These are phyloP conservation scores for Sepioteuthis lessoniana DNA, from an alignment of 2,888 invertebrate species.

Conservation along the genomic window DNA sequence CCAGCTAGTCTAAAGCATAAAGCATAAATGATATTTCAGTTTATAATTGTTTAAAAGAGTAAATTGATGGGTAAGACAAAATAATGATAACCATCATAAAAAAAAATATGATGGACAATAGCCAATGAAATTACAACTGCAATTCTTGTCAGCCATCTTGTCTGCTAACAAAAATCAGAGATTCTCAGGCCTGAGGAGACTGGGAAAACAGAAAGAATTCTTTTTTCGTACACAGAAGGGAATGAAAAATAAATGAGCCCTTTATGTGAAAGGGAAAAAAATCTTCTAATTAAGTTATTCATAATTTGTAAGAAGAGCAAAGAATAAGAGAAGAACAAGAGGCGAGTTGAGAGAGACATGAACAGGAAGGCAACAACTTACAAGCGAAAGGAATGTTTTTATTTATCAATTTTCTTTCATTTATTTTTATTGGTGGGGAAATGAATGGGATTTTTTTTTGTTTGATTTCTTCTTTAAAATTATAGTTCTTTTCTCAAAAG, in stretches of 20 bases:
- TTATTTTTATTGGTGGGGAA: not conserved
- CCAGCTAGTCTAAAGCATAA: no score
- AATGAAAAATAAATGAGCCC: slow-evolving; percentile 16
- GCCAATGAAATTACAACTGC: not conserved
- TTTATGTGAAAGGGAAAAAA: not conserved
- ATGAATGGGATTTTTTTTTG: not conserved
- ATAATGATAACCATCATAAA: not conserved
- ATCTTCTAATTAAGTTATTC: slow-evolving; percentile 12
- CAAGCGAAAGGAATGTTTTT: not conserved
- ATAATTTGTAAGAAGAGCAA: not conserved
- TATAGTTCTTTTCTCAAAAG: no score
- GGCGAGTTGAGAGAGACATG: not conserved
- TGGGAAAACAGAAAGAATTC: not conserved
- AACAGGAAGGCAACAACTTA: not conserved
- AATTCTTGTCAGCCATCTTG: not conserved
- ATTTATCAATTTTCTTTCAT: not conserved
- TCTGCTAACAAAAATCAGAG: not conserved
- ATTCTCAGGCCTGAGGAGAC: not conserved
- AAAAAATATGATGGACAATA: not conserved
- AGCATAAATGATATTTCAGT: not conserved
- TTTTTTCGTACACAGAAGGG: not conserved
- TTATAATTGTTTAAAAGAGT: not conserved
- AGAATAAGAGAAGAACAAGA: not conserved
- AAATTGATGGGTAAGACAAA: not conserved
- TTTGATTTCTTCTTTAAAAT: not conserved